Evolutionary conservation across 53 echinoderm and acorn worm species (phyloP).

Genomic region (Stichopus horrens): DNA sequence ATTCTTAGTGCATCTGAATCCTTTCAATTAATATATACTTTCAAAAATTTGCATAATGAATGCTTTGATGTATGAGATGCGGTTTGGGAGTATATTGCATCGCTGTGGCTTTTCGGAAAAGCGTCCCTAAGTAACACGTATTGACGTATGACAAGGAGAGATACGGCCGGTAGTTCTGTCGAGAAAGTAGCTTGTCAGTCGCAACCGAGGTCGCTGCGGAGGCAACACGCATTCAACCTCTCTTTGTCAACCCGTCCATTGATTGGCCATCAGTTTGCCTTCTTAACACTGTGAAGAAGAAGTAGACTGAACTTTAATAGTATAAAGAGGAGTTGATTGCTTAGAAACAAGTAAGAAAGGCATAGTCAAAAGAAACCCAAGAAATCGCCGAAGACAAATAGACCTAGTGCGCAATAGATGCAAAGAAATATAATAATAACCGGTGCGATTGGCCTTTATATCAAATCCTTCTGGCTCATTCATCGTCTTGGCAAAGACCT

Average conservation of each 20-base stretch:
- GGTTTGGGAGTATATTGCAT: conserved; percentile 43
- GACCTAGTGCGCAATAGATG: not conserved
- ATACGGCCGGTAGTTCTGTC: conserved; percentile 44
- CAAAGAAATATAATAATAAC: not conserved
- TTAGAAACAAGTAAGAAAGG: not conserved
- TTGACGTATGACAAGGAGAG: conserved; percentile 43
- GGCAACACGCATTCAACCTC: conserved; percentile 44
- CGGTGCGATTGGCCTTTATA: not conserved
- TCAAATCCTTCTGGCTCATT: conserved; percentile 4
- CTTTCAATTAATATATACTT: conserved; percentile 50
- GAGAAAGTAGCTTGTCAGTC: conserved; percentile 26
- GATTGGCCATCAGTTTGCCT: conserved; percentile 44
- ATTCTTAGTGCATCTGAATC: conserved; percentile 50
- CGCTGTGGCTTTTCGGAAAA: conserved; percentile 33
- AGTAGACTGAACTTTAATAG: conserved; percentile 23
- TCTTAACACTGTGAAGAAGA: not conserved
- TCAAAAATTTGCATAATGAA: conserved; percentile 47
- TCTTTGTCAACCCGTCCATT: conserved; percentile 47
- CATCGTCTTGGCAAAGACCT: conserved; percentile 24
- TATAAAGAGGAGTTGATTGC: conserved; percentile 12
- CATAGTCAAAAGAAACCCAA: not conserved
- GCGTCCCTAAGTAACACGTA: conserved; percentile 49
- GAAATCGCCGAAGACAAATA: not conserved
- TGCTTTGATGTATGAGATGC: conserved; percentile 46
- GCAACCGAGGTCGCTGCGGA: conserved; percentile 39